phyloP scores from a whole-genome alignment of 2,113 vertebrate genomes.

The Cathartes aura region DNA sequence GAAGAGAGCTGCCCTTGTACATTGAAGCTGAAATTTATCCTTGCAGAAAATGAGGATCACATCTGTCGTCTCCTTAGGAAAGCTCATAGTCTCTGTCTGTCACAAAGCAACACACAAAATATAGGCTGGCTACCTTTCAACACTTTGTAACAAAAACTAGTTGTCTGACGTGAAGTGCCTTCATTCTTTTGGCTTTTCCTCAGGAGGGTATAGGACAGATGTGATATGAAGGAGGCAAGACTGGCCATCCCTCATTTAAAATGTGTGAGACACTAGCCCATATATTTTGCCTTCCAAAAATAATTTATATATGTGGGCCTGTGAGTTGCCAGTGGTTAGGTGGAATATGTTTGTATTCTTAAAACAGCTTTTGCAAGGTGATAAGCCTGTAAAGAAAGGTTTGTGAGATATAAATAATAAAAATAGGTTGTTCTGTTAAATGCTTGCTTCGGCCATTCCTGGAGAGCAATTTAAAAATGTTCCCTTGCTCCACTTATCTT shows the following conservation, averaged over 20 bases:
- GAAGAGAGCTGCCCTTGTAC: neutral
- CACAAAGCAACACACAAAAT: neutral
- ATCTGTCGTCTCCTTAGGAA: neutral
- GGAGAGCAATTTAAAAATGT: neutral
- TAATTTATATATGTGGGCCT: neutral
- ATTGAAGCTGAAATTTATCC: neutral
- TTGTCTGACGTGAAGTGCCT: neutral
- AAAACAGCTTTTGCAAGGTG: neutral
- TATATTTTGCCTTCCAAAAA: neutral
- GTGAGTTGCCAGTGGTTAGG: neutral
- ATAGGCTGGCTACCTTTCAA: neutral
- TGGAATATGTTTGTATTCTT: neutral
- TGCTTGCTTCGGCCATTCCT: neutral
- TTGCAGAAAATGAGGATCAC: neutral
- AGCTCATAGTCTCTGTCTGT: neutral
- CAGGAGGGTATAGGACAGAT: neutral
- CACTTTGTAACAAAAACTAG: neutral
- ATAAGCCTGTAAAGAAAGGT: neutral
- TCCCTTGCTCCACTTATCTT: conserved; percentile 17
- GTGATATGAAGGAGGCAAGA: neutral
- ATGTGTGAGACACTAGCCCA: neutral
- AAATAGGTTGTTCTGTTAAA: neutral
- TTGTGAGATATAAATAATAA: neutral
- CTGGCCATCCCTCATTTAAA: neutral
- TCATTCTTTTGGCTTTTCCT: neutral